Conservation (phyloP, 2,888 invertebrate species). For the Bombyx huttoni region DNA sequence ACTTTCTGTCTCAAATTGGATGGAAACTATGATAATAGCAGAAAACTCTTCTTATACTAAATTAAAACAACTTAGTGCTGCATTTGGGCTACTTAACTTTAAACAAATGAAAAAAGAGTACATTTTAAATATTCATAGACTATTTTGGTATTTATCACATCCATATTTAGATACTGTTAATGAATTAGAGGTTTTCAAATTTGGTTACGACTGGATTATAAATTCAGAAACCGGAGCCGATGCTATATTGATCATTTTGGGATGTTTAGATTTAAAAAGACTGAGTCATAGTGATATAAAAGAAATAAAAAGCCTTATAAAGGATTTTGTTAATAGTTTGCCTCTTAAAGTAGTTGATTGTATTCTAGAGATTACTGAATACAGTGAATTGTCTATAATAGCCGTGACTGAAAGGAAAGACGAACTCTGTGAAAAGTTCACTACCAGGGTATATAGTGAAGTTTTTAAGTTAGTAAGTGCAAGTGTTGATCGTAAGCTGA, state of each 20-base stretch:
- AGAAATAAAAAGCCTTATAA: constrained; percentile 26
- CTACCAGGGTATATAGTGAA: constrained; percentile 42
- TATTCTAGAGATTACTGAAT: constrained; percentile 21
- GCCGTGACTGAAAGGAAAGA: constrained; percentile 18
- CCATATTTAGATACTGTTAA: constrained; percentile 34
- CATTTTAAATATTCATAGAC: constrained; percentile 32
- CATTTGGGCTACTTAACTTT: constrained; percentile 43
- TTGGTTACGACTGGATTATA: constrained; percentile 47
- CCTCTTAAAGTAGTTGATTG: constrained; percentile 38
- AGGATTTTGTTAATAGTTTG: constrained; percentile 29
- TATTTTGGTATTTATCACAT: constrained; percentile 58
- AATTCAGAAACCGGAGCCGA: constrained; percentile 32
- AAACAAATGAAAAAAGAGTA: constrained; percentile 35
- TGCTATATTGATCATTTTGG: constrained; percentile 38
- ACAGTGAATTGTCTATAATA: constrained; percentile 14
- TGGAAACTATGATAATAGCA: constrained; percentile 44
- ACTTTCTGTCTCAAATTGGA: constrained; percentile 35
- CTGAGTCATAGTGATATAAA: constrained; percentile 25
- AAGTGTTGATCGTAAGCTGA: constrained; percentile 26
- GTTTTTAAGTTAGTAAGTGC: constrained; percentile 27
- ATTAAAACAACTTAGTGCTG: constrained; percentile 31
- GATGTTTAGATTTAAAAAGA: constrained; percentile 41
- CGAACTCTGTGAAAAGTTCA: constrained; percentile 27
- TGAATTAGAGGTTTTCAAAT: constrained; percentile 47
- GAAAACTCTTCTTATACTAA: constrained; percentile 31